Conservation (phyloP, 2,888 invertebrate species). For the Nysson spinosus region DNA sequence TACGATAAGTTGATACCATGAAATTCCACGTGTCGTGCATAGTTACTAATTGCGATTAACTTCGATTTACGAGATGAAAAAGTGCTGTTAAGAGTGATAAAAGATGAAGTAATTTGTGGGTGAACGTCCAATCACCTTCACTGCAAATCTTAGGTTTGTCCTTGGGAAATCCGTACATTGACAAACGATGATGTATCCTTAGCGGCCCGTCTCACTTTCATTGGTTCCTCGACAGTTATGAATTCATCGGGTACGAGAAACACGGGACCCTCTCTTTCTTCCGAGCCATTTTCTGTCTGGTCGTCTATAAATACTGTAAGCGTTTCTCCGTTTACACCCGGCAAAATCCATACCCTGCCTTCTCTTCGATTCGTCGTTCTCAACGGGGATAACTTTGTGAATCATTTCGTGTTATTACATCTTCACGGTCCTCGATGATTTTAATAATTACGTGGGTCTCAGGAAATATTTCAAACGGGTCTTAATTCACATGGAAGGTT, state of each 20-base stretch:
- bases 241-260: slow-evolving; percentile 43
- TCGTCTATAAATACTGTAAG: slow-evolving; percentile 50
- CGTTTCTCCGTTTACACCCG: slow-evolving; percentile 12
- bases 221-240: slow-evolving; percentile 50
- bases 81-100: neutral
- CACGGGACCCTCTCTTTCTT: slow-evolving; percentile 13
- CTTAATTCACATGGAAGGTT: too few relatives aligned
- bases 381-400: slow-evolving; percentile 10
- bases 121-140: neutral
- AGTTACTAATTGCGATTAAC: slow-evolving; percentile 24
- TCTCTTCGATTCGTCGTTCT: slow-evolving; percentile 16
- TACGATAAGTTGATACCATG: too few relatives aligned
- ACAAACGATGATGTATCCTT: slow-evolving; percentile 10
- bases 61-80: neutral
- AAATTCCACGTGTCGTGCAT: too few relatives aligned
- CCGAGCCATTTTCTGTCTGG: slow-evolving; percentile 47
- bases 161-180: slow-evolving; percentile 38
- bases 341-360: slow-evolving; percentile 26
- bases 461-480: slow-evolving; percentile 22
- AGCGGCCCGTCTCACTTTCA: slow-evolving; percentile 46
- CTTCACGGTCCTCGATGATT: slow-evolving; percentile 27
- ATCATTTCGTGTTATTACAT: slow-evolving; percentile 28
- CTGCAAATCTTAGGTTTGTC: slow-evolving; percentile 18
- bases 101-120: slow-evolving; percentile 17
- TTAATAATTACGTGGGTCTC: slow-evolving; percentile 18